Base-by-base conservation (phyloP, 92 coral and sea anemone genomes). In the Pocillopora meandrina region DNA sequence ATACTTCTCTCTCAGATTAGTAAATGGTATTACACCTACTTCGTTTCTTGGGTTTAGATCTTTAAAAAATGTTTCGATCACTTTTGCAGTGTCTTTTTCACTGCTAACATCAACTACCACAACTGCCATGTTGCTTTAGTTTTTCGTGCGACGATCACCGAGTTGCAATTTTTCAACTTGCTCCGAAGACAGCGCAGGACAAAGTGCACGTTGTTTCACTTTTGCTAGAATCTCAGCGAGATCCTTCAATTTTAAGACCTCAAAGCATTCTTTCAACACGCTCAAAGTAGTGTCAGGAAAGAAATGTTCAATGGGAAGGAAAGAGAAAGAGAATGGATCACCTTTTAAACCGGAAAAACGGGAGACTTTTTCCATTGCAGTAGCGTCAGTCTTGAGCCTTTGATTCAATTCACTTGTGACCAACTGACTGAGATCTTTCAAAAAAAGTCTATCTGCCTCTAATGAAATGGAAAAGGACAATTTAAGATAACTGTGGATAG, bases 201-300 rank as follows among this genome's bases (percentile, higher is more conserved):
- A 49, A 23, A 69, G 74, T 69, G 55, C 31, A 0, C 72, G 72
- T 66, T 60, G 76, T 49, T 72, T 72, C 35, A 42, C n/a, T 12
- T 47, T 72, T 12, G 34, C 76, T n/a, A 72, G 35, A 15, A 72
- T 13, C 56, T 72, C 76, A 18, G 9, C 76, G 10, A 73, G 35
- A 31, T 73, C 77, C 9, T 16, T 18, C 77, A 74, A 13, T 14
- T 47, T 1, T 1, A 74, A 23, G 14, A 16, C 78, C 62, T 74
- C 78, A 15, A 74, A 74, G 12, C 49, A 34, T 7, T 55, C 78
- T 55, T 49, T 74, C 36, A 74, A 14, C 34, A 74, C 20, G 6
- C 61, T 20, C 26, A 76, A 68, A 56, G 66, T 12, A 10, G 63
- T 74, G 16, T 74, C 63, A 18, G 78, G 80, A 76, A 76, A 76